A percentile compares a stretch with the other conserved stretches of the same genome.
These are phyloP conservation scores for Brachionus rotundiformis DNA, from an alignment of 1,140 invertebrate genomes.

Conservation along the genomic window DNA sequence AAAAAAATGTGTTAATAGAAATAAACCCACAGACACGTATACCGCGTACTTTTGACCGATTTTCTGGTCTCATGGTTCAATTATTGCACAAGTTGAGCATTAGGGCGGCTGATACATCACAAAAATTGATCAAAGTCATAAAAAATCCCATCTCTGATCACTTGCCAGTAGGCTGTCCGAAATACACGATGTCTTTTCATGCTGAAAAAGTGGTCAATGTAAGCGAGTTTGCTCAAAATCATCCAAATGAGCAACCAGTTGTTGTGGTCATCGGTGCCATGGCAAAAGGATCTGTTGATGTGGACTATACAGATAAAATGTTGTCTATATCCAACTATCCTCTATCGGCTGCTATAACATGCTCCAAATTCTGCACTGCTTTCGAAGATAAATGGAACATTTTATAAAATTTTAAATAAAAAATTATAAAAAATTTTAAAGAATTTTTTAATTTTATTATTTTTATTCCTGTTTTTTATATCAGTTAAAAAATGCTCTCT, in stretches of 20 bases:
- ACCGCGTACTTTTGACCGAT: constrained; percentile 94
- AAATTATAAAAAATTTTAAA: constrained; percentile 1
- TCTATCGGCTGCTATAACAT: constrained; percentile 89
- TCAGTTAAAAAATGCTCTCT: no score
- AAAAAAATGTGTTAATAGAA: constrained; percentile 95
- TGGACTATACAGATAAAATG: constrained; percentile 86
- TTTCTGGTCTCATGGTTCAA: constrained; percentile 97
- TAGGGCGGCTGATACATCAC: constrained; percentile 79
- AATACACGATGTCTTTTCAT: constrained; percentile 85
- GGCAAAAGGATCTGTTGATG: constrained; percentile 87
- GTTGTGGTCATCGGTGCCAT: constrained; percentile 92
- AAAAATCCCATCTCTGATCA: constrained; percentile 94
- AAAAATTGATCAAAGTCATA: constrained; percentile 90
- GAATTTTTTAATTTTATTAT: neutral
- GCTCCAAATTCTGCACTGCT: constrained; percentile 90
- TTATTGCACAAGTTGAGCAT: constrained; percentile 90
- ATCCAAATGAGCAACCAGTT: constrained; percentile 74
- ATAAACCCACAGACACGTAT: constrained; percentile 97
- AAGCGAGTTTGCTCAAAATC: constrained; percentile 75
- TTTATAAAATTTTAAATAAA: constrained; percentile 1
- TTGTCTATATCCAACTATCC: constrained; percentile 94
- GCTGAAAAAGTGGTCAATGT: constrained; percentile 76
- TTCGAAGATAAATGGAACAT: constrained; percentile 95
- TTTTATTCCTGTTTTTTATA: no score
- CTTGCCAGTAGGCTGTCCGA: constrained; percentile 88